Conservation (phyloP, 2,888 invertebrate genomes). For the Raillietiella orientalis region DNA sequence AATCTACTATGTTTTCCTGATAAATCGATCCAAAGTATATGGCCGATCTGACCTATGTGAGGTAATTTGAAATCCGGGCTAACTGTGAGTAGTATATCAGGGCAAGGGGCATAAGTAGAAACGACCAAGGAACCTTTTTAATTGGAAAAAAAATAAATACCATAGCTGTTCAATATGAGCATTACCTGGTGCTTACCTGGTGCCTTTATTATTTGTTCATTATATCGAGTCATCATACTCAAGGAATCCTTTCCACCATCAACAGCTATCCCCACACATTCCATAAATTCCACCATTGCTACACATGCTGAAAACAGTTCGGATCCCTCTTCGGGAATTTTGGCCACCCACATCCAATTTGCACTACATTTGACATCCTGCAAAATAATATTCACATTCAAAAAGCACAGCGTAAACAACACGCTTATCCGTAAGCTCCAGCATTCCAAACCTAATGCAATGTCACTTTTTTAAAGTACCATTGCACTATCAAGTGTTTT, state of each 20-base stretch:
- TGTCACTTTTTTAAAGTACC: too few relatives aligned
- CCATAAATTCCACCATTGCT: conserved; percentile 61
- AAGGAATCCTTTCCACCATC: conserved; percentile 94
- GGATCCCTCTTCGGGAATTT: conserved; percentile 68
- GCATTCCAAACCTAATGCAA: too few relatives aligned
- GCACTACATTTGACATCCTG: conserved; percentile 89
- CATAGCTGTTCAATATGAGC: too few relatives aligned
- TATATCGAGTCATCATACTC: conserved; percentile 74
- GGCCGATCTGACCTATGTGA: background rate
- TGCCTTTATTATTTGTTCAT: conserved; percentile 21
- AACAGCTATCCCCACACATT: conserved; percentile 45
- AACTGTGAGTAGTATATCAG: conserved; percentile 43
- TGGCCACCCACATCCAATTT: conserved; percentile 99
- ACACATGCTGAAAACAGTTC: conserved; percentile 51
- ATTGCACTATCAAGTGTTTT: too few relatives aligned
- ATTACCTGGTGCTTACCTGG: conserved; percentile 19
- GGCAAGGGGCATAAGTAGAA: conserved; percentile 85
- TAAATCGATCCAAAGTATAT: background rate
- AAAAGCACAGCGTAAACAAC: background rate
- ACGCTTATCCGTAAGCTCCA: too few relatives aligned
- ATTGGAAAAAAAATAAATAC: conserved; percentile 1
- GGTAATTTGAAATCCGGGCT: conserved; percentile 69
- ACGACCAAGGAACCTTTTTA: conserved; percentile 65
- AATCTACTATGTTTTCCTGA: conserved; percentile 18
- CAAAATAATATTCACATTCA: conserved; percentile 10